Evolutionary conservation across 2,113 vertebrate genomes (phyloP), one percentile per base, ranked within the genome.

Genomic region (Oreochromis aureus): DNA sequence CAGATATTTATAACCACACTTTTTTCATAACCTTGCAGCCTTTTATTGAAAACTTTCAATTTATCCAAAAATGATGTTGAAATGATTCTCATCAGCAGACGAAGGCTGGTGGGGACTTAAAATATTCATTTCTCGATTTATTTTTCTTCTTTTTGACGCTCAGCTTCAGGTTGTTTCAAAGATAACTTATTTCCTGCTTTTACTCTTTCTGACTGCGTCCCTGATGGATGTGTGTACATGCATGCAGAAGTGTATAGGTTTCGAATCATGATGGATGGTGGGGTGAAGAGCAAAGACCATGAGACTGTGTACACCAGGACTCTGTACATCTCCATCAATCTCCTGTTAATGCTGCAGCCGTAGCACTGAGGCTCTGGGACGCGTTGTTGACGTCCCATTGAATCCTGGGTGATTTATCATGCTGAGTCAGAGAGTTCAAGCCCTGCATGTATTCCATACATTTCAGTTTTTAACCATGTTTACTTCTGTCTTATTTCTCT

Each of bases 351-450:
- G 91, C 90, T 86, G 81, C 91, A 69, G 89, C 71, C n/a, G 59
- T 86, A 32, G 85, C 89, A 6, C 90, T 22, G 89, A 85, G 87
- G 85, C 91, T 90, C 80, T 59, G 91, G 93, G 92, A 91, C 81
- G 46, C 86, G 80, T 53, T 87, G 90, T 82, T 85, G 91, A 94
- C 79, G 82, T 90, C 89, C 90, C 92, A 81, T 81, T 90, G 91
- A 91, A 92, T 94, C 88, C 86, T 87, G 89, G 92, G 90, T 94
- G 80, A 93, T 94, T 89, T 55, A 91, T 95, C 92, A 93, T 78
- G 91, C 85, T 22, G 76, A 80, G 86, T 54, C 85, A 18, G 34
- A 12, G 22, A 80, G 87, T 87, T 91, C 86, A 83, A 71, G 86
- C 18, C 54, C 84, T 27, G 81, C 51, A 32, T 84, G 88, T 71